A percentile compares a stretch with the other conserved stretches of the same genome.
These are phyloP conservation scores for Blennius ocellaris DNA, from an alignment of 2,113 vertebrate species.

Conservation along the genomic window DNA sequence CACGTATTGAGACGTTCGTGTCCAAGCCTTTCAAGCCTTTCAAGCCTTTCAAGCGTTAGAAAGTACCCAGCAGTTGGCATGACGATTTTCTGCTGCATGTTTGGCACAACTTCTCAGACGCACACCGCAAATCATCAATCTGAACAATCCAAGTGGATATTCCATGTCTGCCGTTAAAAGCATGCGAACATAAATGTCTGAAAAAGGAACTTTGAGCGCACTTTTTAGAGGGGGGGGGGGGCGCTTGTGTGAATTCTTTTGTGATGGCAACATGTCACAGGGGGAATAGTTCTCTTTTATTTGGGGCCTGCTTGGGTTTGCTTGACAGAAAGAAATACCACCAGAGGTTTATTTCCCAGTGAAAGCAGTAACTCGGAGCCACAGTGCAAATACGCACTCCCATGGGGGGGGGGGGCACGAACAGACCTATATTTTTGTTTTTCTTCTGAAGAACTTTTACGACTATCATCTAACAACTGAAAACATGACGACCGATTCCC, in stretches of 20 bases:
- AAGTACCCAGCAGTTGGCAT: background rate
- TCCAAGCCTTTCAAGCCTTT: background rate
- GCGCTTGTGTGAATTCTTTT: constrained; percentile 47
- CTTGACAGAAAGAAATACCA: constrained; percentile 40
- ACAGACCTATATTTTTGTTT: constrained; percentile 21
- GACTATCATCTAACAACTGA: constrained; percentile 6
- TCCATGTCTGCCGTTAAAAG: constrained; percentile 8
- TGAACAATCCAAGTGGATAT: background rate
- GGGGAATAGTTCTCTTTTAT: constrained; percentile 53
- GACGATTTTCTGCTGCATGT: background rate
- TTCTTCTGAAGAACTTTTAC: constrained; percentile 11
- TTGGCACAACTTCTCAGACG: background rate
- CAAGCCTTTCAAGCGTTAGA: too few relatives aligned
- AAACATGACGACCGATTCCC: background rate
- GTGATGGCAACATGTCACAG: constrained; percentile 38
- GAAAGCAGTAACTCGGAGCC: constrained; percentile 35
- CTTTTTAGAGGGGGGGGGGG: constrained; percentile 2
- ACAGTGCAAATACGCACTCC: constrained; percentile 32
- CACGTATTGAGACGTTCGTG: background rate
- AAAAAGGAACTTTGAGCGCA: constrained; percentile 39
- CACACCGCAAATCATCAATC: background rate
- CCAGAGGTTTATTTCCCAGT: constrained; percentile 43
- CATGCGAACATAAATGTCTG: constrained; percentile 23
- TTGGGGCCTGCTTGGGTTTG: constrained; percentile 41
- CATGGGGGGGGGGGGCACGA: constrained; percentile 12